Evolutionary conservation across 2,888 invertebrate species (phyloP).

Genomic region (Esperia sulphurella): DNA sequence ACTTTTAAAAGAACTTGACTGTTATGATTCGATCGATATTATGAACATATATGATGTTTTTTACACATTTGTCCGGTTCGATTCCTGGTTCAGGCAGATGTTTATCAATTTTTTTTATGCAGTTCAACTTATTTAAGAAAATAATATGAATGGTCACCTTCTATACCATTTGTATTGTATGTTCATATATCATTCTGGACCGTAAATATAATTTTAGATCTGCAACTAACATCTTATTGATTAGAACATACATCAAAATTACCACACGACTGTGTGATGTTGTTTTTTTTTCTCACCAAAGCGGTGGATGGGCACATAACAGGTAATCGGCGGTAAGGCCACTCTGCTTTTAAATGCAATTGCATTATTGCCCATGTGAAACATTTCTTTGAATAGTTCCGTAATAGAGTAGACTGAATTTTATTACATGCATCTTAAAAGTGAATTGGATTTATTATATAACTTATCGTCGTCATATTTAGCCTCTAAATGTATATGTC

Average conservation of each 20-base stretch:
- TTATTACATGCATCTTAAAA: neutral
- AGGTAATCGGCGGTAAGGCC: conserved; percentile 12
- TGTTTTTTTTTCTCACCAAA: conserved; percentile 20
- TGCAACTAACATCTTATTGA: neutral
- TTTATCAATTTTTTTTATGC: too few relatives aligned
- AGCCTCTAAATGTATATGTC: too few relatives aligned
- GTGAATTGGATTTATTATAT: neutral
- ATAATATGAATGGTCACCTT: too few relatives aligned
- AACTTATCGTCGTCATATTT: too few relatives aligned
- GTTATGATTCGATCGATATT: too few relatives aligned
- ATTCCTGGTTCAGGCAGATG: too few relatives aligned
- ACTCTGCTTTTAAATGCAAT: conserved; percentile 9
- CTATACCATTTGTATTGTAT: too few relatives aligned
- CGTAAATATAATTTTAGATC: neutral
- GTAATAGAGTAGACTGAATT: neutral
- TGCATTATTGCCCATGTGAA: conserved; percentile 9
- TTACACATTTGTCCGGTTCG: too few relatives aligned
- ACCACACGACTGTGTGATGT: conserved; percentile 9
- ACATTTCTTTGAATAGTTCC: conserved; percentile 10
- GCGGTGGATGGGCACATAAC: conserved; percentile 15
- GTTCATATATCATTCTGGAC: too few relatives aligned
- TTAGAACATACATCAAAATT: conserved; percentile 2
- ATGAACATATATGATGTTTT: too few relatives aligned
- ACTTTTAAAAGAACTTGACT: too few relatives aligned
- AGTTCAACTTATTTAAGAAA: too few relatives aligned